phyloP scores from a whole-genome alignment of 2,797 vertebrate genomes.

The Peromyscus attwateri region DNA sequence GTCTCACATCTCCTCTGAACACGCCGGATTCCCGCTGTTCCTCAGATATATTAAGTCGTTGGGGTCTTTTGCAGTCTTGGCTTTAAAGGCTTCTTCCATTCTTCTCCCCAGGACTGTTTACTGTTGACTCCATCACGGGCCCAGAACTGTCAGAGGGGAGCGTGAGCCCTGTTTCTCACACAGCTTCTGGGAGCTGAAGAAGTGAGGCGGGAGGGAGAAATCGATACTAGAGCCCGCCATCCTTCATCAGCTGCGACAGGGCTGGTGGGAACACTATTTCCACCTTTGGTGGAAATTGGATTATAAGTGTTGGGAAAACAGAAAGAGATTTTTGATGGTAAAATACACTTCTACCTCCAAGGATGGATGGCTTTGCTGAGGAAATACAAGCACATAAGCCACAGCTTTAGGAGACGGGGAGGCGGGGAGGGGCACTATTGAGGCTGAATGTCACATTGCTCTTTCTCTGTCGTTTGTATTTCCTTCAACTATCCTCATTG shows the following conservation, averaged over 20 bases:
- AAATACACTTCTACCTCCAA: constrained; percentile 63
- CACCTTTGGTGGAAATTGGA: constrained; percentile 83
- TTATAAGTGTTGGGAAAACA: constrained; percentile 81
- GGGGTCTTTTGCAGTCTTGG: not conserved
- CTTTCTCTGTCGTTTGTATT: not conserved
- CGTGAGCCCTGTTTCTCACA: constrained; percentile 5
- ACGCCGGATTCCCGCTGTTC: not conserved
- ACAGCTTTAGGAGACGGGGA: not conserved
- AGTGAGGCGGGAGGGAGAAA: constrained; percentile 71
- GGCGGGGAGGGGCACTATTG: not conserved
- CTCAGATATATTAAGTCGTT: not conserved
- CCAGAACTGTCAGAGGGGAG: constrained; percentile 45
- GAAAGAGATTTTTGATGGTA: constrained; percentile 81
- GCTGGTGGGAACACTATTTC: constrained; percentile 77
- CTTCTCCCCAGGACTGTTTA: constrained; percentile 13
- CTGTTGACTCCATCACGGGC: constrained; percentile 59
- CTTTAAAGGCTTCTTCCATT: not conserved
- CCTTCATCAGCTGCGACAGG: constrained; percentile 71
- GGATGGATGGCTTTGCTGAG: constrained; percentile 64
- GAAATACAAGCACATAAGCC: constrained; percentile 17
- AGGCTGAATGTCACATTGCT: not conserved
- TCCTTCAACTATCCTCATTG: not conserved
- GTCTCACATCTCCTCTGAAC: not conserved
- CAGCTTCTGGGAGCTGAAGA: constrained; percentile 47
- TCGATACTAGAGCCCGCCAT: constrained; percentile 77